Percentiles rank a stretch among this genome's conserved stretches.
Conservation (phyloP, 1,140 invertebrate species). For the Drosophila tsacasi region DNA sequence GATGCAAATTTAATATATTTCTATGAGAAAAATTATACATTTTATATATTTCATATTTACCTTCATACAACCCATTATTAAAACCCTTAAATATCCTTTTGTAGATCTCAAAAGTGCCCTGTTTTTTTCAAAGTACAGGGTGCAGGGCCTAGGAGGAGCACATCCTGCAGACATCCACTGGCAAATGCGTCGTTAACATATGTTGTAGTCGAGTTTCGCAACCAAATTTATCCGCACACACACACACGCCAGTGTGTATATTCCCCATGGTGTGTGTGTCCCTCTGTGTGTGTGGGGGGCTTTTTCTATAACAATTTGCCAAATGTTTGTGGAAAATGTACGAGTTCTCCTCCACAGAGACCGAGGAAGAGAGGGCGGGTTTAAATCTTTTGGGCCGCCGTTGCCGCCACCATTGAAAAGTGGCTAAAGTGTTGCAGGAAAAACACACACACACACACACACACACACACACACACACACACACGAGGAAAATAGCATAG, state of each 20-base stretch:
- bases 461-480: background rate
- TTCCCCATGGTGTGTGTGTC: constrained; percentile 41
- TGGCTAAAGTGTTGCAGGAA: constrained; percentile 63
- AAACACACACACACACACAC: background rate
- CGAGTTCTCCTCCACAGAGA: constrained; percentile 52
- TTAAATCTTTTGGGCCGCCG: constrained; percentile 38
- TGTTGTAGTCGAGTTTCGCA: constrained; percentile 62
- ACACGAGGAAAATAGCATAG: constrained; percentile 17
- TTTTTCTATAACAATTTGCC: constrained; percentile 75
- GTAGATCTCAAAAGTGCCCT: background rate
- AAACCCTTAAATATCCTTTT: background rate
- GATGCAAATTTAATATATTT: fast-evolving
- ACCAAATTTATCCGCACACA: constrained; percentile 53
- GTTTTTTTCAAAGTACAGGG: background rate
- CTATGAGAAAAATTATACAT: too few species aligned
- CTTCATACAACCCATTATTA: too few species aligned
- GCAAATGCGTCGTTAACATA: constrained; percentile 70
- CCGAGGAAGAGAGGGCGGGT: background rate
- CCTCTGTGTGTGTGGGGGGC: background rate
- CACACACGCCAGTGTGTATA: constrained; percentile 19
- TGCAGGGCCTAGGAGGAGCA: constrained; percentile 5
- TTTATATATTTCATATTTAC: too few species aligned
- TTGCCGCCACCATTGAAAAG: constrained; percentile 56
- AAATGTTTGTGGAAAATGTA: constrained; percentile 70
- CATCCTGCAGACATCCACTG: constrained; percentile 42